Conservation (phyloP, 1,140 invertebrate species). For the Drosophila sp. region DNA sequence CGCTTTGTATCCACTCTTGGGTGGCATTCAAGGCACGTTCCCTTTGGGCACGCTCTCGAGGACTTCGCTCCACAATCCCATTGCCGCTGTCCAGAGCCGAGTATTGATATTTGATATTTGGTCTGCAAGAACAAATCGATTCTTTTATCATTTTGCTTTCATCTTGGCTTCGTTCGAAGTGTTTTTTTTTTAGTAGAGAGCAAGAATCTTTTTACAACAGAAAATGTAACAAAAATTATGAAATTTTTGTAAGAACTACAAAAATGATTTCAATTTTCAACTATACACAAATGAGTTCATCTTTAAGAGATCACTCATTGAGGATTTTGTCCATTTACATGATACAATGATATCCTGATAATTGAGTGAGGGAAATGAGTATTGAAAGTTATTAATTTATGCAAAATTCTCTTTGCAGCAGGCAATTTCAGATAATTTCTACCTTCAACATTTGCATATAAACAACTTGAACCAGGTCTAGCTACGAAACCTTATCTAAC, state of each 20-base stretch:
- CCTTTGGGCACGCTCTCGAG: constrained; percentile 86
- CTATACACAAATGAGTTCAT: not conserved
- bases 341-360: not conserved
- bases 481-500: constrained; percentile 11
- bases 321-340: not conserved
- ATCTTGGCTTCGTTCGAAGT: not conserved
- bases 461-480: not conserved
- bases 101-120: constrained; percentile 86
- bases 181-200: constrained; percentile 20
- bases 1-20: constrained; percentile 87
- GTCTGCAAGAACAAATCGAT: constrained; percentile 52
- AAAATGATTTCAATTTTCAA: not conserved
- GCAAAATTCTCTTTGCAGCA: too few relatives aligned
- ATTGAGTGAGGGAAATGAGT: not conserved
- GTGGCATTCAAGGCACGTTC: constrained; percentile 87
- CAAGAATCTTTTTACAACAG: constrained; percentile 20
- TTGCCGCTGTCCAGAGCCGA: constrained; percentile 86
- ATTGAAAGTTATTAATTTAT: too few relatives aligned
- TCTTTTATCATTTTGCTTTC: not conserved
- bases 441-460: not conserved
- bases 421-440: too few relatives aligned
- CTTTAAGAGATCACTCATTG: not conserved
- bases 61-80: constrained; percentile 86
- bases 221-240: constrained; percentile 6
- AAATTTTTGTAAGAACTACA: constrained; percentile 5